A percentile compares a stretch with the other conserved stretches of the same genome.
Conservation (phyloP, 2,888 invertebrate species). For the Conus canariensis region DNA sequence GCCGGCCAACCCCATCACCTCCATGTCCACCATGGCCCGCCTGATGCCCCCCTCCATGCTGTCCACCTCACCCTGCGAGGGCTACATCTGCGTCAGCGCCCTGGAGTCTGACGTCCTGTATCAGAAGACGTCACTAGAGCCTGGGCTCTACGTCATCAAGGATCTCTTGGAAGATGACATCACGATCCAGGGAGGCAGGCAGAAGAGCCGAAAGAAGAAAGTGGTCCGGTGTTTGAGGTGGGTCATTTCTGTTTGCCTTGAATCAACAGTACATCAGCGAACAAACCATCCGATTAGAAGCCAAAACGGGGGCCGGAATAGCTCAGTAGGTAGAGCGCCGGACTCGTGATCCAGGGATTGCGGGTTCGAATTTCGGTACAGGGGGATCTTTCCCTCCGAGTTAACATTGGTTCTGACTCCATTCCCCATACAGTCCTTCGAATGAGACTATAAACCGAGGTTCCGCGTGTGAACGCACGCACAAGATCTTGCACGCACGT, state of each 20-base stretch:
- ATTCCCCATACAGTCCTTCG: too few relatives aligned
- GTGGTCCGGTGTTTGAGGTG: constrained; percentile 37
- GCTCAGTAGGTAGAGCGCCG: too few relatives aligned
- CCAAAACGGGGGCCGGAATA: too few relatives aligned
- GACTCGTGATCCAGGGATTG: too few relatives aligned
- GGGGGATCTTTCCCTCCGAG: too few relatives aligned
- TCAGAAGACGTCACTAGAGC: constrained; percentile 24
- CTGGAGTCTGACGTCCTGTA: constrained; percentile 37
- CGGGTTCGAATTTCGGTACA: too few relatives aligned
- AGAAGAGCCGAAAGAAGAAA: constrained; percentile 29
- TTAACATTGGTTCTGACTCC: too few relatives aligned
- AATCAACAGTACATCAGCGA: too few relatives aligned
- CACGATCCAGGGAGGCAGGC: neutral
- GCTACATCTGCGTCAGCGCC: constrained; percentile 37
- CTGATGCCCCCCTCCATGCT: constrained; percentile 31
- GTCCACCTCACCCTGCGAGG: constrained; percentile 20
- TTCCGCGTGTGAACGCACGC: too few relatives aligned
- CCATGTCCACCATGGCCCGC: constrained; percentile 35
- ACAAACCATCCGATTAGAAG: neutral
- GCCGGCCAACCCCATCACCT: neutral
- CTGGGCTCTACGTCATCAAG: constrained; percentile 33
- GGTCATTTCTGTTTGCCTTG: neutral
- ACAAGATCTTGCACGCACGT: too few relatives aligned
- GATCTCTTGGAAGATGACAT: constrained; percentile 38
- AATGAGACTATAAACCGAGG: too few relatives aligned